Conservation (phyloP, 2,113 vertebrate species). For the Trochalopteron elliotii region DNA sequence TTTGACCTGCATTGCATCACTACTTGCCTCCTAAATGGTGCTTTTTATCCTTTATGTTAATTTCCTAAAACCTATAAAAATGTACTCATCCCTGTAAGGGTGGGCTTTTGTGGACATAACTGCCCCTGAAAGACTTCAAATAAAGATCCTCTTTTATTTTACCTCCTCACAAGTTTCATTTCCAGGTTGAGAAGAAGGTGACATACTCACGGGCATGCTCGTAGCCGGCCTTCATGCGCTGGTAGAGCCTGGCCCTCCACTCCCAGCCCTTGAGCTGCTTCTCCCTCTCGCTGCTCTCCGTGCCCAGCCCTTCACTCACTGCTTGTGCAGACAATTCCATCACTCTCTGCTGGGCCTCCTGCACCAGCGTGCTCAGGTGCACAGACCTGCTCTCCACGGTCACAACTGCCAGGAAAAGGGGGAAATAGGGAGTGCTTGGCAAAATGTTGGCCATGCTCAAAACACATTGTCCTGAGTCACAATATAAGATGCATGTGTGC, state of each 20-base stretch:
- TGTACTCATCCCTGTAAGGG: background rate
- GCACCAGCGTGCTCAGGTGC: conserved; percentile 83
- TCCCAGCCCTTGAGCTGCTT: conserved; percentile 91
- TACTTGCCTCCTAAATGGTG: background rate
- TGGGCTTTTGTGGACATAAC: background rate
- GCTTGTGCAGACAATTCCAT: conserved; percentile 82
- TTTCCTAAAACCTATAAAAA: background rate
- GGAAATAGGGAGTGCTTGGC: background rate
- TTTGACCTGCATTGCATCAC: background rate
- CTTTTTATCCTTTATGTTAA: background rate
- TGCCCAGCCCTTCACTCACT: conserved; percentile 77
- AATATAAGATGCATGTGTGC: background rate
- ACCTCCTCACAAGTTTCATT: background rate
- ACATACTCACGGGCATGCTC: conserved; percentile 87
- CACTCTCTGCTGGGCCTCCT: conserved; percentile 87
- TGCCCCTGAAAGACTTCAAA: background rate
- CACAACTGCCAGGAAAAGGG: conserved; percentile 74
- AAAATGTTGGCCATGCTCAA: background rate
- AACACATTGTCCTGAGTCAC: background rate
- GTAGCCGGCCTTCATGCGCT: conserved; percentile 89
- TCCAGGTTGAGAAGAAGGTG: background rate
- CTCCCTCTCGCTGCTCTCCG: conserved; percentile 85
- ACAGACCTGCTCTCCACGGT: conserved; percentile 83
- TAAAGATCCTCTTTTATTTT: too few relatives aligned
- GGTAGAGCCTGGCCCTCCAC: conserved; percentile 90